These are phyloP conservation scores for Vannuccia rotundouncinata DNA, from an alignment of 2,888 invertebrate genomes.

Conservation along the genomic window DNA sequence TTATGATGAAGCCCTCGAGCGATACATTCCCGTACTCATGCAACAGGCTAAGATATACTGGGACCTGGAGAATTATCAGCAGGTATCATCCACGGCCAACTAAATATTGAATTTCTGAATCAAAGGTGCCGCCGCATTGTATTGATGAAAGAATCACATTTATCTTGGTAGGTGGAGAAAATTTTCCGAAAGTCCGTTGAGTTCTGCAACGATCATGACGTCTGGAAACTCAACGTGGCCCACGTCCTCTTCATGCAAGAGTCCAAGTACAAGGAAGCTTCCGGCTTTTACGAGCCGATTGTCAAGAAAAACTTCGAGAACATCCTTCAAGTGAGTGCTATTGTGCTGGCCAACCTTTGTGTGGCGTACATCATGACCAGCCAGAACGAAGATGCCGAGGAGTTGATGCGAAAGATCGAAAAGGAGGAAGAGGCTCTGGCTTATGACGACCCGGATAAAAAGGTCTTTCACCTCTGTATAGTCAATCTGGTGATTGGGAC, in stretches of 20 bases:
- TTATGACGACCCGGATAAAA: slow-evolving; percentile 83
- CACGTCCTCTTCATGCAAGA: slow-evolving; percentile 99
- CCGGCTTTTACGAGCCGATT: slow-evolving; percentile 93
- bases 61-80: slow-evolving; percentile 81
- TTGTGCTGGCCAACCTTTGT: slow-evolving; percentile 92
- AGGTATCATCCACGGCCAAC: slow-evolving; percentile 21
- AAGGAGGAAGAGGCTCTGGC: slow-evolving; percentile 86
- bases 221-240: slow-evolving; percentile 94
- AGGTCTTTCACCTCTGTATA: slow-evolving; percentile 89
- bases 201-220: slow-evolving; percentile 92
- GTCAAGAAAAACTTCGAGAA: slow-evolving; percentile 86
- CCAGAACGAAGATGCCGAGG: slow-evolving; percentile 68
- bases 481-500: slow-evolving; percentile 98
- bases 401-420: slow-evolving; percentile 94
- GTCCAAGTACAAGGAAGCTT: slow-evolving; percentile 92
- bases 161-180: slow-evolving; percentile 75
- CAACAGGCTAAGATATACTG: slow-evolving; percentile 97
- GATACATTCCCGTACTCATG: slow-evolving; percentile 96
- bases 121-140: too few species aligned
- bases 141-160: too few species aligned
- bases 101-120: too few species aligned
- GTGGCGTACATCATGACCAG: slow-evolving; percentile 98
- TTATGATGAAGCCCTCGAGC: slow-evolving; percentile 69
- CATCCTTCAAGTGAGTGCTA: slow-evolving; percentile 87
- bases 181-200: slow-evolving; percentile 93